phyloP scores from a whole-genome alignment of 2,888 invertebrate species.

The Andrena marginata region DNA sequence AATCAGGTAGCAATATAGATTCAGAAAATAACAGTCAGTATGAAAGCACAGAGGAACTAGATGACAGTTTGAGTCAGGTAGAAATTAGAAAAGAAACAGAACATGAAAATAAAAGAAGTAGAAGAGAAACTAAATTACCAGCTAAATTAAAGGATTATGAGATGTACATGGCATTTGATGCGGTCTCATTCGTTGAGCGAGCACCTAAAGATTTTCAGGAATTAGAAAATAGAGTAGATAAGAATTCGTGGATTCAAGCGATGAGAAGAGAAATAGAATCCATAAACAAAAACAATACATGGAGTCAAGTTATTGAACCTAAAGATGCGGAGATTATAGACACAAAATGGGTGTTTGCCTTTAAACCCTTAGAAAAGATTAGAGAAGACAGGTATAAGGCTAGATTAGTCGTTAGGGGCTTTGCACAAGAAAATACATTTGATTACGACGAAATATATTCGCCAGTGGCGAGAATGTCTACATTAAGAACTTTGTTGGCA shows the following conservation, averaged over 20 bases:
- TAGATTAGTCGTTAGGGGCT: slow-evolving; percentile 64
- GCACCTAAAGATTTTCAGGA: slow-evolving; percentile 23
- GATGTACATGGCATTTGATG: slow-evolving; percentile 24
- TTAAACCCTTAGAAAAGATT: slow-evolving; percentile 68
- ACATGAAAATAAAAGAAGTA: slow-evolving; percentile 11
- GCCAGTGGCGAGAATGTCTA: slow-evolving; percentile 71
- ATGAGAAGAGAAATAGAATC: slow-evolving; percentile 50
- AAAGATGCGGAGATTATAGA: slow-evolving; percentile 52
- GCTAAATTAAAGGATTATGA: slow-evolving; percentile 35
- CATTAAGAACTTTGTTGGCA: slow-evolving; percentile 68
- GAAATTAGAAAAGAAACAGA: neutral
- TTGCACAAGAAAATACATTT: slow-evolving; percentile 69
- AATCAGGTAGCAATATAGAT: neutral
- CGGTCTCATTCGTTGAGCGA: slow-evolving; percentile 20
- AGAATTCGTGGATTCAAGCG: slow-evolving; percentile 6
- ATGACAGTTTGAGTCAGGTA: too few relatives aligned
- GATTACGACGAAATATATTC: slow-evolving; percentile 75
- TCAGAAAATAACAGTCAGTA: neutral
- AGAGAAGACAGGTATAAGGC: slow-evolving; percentile 75
- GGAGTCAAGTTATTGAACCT: slow-evolving; percentile 14
- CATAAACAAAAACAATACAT: slow-evolving; percentile 60
- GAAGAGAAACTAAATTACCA: neutral
- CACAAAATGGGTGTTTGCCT: slow-evolving; percentile 65
- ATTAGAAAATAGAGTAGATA: slow-evolving; percentile 6
- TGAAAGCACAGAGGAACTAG: too few relatives aligned